Base-by-base conservation (phyloP, 2,888 invertebrate genomes). In the Epinotia demarniana region DNA sequence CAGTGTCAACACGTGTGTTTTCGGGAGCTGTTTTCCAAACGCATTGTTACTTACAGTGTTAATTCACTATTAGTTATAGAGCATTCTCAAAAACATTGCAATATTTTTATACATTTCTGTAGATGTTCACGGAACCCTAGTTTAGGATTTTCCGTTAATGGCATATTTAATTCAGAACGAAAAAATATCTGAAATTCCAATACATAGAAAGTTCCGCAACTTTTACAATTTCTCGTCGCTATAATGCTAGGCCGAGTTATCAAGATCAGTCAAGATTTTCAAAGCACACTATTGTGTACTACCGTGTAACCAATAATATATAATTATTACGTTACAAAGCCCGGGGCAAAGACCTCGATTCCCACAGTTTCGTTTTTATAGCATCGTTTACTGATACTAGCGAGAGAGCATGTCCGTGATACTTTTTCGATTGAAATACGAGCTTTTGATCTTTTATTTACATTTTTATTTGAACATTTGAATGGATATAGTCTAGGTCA, bases 351-450 rank as follows among this genome's bases (percentile, higher is more conserved):
- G 19, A 23, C 27, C 53, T 39, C 68, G 49, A 49, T 75, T 75
- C 74, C 70, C 74, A 75, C 70, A 60, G 58, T 75, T 64, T 74
- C 27, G 63, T 23, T 66, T 72, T 73, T 70, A 75, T 64, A 13
- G 39, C 74, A 8, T 39, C 70, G 70, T 70, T 68, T 75, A 75
- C 64, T 57, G 74, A 58, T 46, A 18, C 16, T 23, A 16, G 64
- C 58, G 55, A 19, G 9, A 16, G 58, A 5, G 19, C 64, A 46
- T 64, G 57, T n/a, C 66, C 39, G 74, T 60, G 70, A 75, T 75
- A 70, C 63, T 75, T 75, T 75, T 58, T 64, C 70, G 58, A 58
- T 64, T 73, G 68, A 73, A 70, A 69, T 75, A 70, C 63, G 70
- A 75, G 55, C 63, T 18, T 68, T 46, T n/a, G 3, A n/a, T 16